A percentile compares a stretch with the other conserved stretches of the same genome.
phyloP scores from a whole-genome alignment of 2,113 vertebrate species.

The Rhea americana region DNA sequence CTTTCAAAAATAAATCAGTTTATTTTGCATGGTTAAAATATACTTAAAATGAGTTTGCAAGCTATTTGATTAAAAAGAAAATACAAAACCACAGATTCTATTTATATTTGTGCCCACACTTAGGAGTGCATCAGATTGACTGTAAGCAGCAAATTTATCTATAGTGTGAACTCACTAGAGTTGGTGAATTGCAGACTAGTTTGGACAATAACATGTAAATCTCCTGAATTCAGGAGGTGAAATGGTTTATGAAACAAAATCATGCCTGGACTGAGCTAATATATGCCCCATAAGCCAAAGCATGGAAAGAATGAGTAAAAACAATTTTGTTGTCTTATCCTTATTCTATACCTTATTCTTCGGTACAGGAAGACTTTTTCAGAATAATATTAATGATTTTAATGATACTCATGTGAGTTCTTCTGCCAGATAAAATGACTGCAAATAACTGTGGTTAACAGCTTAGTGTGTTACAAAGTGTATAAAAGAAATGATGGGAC shows the following conservation, averaged over 20 bases:
- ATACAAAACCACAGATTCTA: background rate
- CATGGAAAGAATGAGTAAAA: background rate
- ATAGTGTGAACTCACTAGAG: background rate
- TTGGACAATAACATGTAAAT: background rate
- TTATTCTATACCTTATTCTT: background rate
- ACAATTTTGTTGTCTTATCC: background rate
- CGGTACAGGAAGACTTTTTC: background rate
- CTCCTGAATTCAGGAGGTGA: background rate
- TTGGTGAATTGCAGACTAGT: background rate
- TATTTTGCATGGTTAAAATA: background rate
- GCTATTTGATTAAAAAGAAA: background rate
- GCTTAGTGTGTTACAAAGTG: background rate
- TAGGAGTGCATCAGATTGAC: background rate
- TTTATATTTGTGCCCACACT: background rate
- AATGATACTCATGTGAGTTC: background rate
- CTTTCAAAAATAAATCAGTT: background rate
- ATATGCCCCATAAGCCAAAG: fast-evolving
- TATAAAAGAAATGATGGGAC: background rate
- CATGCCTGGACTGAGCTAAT: background rate
- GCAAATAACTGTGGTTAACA: background rate
- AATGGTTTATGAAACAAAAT: background rate
- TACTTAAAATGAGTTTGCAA: background rate
- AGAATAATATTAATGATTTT: background rate
- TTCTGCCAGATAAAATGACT: background rate
- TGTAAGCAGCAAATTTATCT: background rate